Conservation (phyloP, 2,797 vertebrate species). For the Clamator glandarius region DNA sequence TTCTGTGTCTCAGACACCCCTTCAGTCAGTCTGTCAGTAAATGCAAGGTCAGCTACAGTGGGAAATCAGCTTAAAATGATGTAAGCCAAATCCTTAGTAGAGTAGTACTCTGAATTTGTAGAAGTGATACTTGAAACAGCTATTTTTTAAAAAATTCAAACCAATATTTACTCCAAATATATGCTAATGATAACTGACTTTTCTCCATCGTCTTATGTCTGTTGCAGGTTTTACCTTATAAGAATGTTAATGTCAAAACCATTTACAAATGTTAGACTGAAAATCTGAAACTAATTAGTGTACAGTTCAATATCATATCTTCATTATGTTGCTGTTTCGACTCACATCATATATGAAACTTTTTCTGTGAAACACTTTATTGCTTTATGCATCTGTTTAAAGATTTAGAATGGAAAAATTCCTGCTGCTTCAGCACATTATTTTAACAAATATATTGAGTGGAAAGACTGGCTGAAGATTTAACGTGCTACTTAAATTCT, state of each 20-base stretch:
- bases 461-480: slow-evolving; percentile 63
- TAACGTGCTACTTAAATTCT: slow-evolving; percentile 50
- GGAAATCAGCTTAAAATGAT: neutral
- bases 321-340: neutral
- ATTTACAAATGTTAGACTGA: neutral
- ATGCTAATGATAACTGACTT: neutral
- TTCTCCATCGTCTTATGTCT: neutral
- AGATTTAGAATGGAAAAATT: slow-evolving; percentile 61
- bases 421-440: slow-evolving; percentile 56
- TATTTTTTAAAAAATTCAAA: neutral
- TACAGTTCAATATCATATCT: neutral
- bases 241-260: neutral
- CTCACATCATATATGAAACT: neutral
- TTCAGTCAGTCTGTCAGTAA: neutral
- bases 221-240: neutral
- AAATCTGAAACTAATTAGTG: neutral
- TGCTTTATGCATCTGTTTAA: slow-evolving; percentile 47
- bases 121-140: neutral
- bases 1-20: neutral
- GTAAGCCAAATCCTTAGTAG: neutral
- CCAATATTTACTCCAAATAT: neutral
- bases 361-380: neutral
- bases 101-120: neutral
- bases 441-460: slow-evolving; percentile 59
- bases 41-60: neutral